Evolutionary conservation across 2,113 vertebrate genomes (phyloP), one percentile per base, ranked within the genome.

Genomic region (Pseudorectes ferrugineus): DNA sequence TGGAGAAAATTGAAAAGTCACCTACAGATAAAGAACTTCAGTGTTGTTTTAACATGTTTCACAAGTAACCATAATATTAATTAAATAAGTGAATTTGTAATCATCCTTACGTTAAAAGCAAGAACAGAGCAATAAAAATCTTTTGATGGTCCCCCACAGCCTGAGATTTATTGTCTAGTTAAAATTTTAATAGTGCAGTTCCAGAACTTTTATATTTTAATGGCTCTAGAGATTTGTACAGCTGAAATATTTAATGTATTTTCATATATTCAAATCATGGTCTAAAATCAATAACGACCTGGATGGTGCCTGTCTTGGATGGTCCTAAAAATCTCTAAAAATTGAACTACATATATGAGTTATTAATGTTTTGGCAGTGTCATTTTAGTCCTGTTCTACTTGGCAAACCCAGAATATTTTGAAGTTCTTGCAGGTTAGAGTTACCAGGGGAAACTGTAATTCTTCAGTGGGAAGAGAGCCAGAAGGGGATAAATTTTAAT

Each of bases 91-190:
- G 65, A 88, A 86, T 95, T 96, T 94, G 83, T 87, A 89, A 93
- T 96, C 68, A 76, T 93, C 74, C 81, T 90, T 82, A 70, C 90
- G 76, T 97, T 98, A 96, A 98, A 97, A 95, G 83, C 73, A 96
- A 97, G 89, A 95, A 72, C 61, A 94, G 70, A 63, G 77, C 45
- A 97, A 94, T 97, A 97, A 97, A 98, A 54, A 15, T 95, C 85
- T 79, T 93, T 94, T 95, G 94, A 97, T 95, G 95, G 96, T 95
- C 91, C 65, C 84, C 83, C 51, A 94, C 87, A 91, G 95, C 79
- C 88, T 97, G 92, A 95, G 93, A 98, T 98, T 98, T 98, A 98
- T 96, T 97, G 86, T 80, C 95, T 85, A 97, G 97, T 97, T 98
- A 98, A 97, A 96, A 89, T 92, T 98, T 98, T 97, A 97, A 96